phyloP scores from a whole-genome alignment of 2,888 invertebrate species.

The Megastigmus dorsalis region DNA sequence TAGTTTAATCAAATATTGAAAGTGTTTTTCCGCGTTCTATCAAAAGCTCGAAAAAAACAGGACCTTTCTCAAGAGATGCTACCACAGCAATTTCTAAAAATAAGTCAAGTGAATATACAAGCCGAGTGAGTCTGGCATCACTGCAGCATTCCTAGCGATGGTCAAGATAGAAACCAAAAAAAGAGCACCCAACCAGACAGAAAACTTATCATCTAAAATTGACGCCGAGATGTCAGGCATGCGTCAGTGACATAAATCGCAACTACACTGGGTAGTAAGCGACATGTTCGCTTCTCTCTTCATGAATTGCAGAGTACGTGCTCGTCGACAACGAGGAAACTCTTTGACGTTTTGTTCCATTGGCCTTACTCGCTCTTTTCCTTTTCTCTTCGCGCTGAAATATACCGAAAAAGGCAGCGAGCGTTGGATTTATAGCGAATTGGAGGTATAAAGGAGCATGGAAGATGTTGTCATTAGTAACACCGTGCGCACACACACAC shows the following conservation, averaged over 20 bases:
- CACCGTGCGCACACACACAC: too few relatives aligned
- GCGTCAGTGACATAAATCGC: background rate
- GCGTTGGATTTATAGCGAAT: slow-evolving; percentile 8
- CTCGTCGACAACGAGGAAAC: background rate
- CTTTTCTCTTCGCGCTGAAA: background rate
- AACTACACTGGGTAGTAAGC: too few relatives aligned
- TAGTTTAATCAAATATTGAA: too few relatives aligned
- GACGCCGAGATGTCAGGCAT: background rate
- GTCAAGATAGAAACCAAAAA: background rate
- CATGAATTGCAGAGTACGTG: background rate
- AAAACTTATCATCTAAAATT: background rate
- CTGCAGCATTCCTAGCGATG: too few relatives aligned
- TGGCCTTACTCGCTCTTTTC: background rate
- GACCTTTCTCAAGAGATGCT: too few relatives aligned
- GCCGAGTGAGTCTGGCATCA: background rate
- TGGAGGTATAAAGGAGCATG: background rate
- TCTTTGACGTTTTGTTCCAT: background rate
- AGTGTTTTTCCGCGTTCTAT: too few relatives aligned
- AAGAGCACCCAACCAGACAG: background rate
- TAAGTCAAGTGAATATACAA: background rate
- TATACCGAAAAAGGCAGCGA: background rate
- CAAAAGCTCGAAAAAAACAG: too few relatives aligned
- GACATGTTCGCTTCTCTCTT: background rate
- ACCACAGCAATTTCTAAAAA: background rate
- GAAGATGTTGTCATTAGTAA: slow-evolving; percentile 4